Evolutionary conservation across 1,140 invertebrate genomes (phyloP), one percentile per base, ranked within the genome.

Genomic region (Trichonephila clavipes): DNA sequence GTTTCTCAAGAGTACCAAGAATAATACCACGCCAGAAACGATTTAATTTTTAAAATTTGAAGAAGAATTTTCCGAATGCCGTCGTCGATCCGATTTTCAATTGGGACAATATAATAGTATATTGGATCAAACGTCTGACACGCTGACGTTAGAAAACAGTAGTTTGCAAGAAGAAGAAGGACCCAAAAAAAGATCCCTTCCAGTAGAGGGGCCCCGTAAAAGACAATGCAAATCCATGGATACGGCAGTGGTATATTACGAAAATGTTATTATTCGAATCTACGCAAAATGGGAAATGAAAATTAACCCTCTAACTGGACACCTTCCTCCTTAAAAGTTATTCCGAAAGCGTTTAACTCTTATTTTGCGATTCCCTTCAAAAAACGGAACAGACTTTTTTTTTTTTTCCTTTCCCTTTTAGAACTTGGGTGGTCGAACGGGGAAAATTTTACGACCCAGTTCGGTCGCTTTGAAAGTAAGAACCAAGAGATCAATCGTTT

Each of bases 1-100:
- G 19, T 92, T 86, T 86, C 58, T 92, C n/a, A 92, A 85, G 66
- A 72, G 18, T 6, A 69, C 40, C 2, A 85, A 86, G 19, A 86
- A 86, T 59, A 69, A 40, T 3, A 24, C 81, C 5, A 69, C 61
- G 3, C 61, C 81, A 0, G 90, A 92, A 86, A 72, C 81, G 81
- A 92, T 24, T 24, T 92, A 6, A 66, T n/a, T 86, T 69, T 24
- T 92, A 61, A 64, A 59, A 69, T 92, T 92, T 28, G 82, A 92
- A 24, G 51, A 64, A 28, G 90, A 85, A 69, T 87, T 92, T 92
- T n/a, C 34, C 34, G 24, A 24, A 18, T 28, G 62, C 24, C 51
- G 88, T 18, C 81, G 81, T 21, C 82, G 44, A 7, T 58, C 44
- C n/a, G 82, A 85, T n/a, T 21, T 83, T 24, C 81, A 83, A 21